Base-by-base conservation (phyloP, 1,140 invertebrate genomes). In the Caenorhabditis latens region DNA sequence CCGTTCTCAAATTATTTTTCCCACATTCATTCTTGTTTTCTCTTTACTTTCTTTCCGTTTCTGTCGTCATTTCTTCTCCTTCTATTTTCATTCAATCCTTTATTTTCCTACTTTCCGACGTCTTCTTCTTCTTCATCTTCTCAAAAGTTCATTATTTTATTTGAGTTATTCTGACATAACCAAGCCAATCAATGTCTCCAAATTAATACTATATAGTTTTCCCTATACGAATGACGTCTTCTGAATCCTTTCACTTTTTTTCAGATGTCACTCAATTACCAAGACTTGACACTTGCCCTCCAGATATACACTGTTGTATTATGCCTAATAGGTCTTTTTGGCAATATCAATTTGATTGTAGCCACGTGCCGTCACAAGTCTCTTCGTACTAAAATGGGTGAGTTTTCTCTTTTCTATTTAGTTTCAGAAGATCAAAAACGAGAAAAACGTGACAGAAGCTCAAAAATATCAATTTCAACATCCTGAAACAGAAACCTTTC, bases 201-300 rank as follows among this genome's bases (percentile, higher is more conserved):
- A 46, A 32, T 46, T 24, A 2, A 46, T 75, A 8, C 8, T n/a
- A 48, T 75, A 46, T 46, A 75, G 46, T 8, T 32, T 2, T 32
- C 32, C 32, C 11, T 58, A n/a, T 58, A 58, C 21, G 57, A 75
- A 46, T 43, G 67, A 48, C 19, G 67, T 75, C 67, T 65, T 58
- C 50, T 11, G 50, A 50, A 50, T 50, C 50, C 16, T 65, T 24
- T 65, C 67, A 14, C 57, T 19, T 4, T 0, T 46, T 46, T 43
- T 75, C 67, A 75, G 67, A 75, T 48, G 63, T 42, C 63, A 67
- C 4, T 67, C 63, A 67, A 42, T 67, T 67, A 67, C 40, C 63
- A 67, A 67, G 63, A 67, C 32, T 42, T 67, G 63, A 67, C 63
- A 19, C 71, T 40, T 13, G 43, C 42, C 24, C n/a, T 79, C 11